Conservation (phyloP, 53 echinoderm and acorn worm genomes). For the Paracentrotus lividus region DNA sequence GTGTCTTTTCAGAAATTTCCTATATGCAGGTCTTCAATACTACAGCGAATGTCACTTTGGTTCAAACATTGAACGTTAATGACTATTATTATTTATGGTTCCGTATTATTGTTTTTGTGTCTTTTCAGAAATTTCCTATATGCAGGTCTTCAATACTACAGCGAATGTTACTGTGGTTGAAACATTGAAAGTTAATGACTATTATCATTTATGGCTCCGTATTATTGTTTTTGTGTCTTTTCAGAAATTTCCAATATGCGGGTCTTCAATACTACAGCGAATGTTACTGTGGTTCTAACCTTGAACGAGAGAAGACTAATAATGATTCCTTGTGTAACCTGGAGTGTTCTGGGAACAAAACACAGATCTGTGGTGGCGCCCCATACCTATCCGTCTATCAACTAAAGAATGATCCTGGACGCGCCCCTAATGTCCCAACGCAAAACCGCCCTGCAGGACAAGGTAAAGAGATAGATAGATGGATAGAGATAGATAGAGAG, state of each 20-base stretch:
- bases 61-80: constrained; percentile 72
- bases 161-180: constrained; percentile 93
- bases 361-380: constrained; percentile 87
- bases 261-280: constrained; percentile 91
- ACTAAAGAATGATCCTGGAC: constrained; percentile 51
- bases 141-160: constrained; percentile 88
- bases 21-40: constrained; percentile 87
- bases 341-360: constrained; percentile 81
- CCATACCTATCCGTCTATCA: constrained; percentile 84
- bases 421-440: background rate
- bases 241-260: constrained; percentile 81
- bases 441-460: constrained; percentile 32
- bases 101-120: no score
- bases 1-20: constrained; percentile 72
- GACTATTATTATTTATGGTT: no score
- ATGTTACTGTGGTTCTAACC: constrained; percentile 87
- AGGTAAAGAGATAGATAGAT: no score
- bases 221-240: background rate
- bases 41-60: constrained; percentile 92
- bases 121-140: constrained; percentile 77
- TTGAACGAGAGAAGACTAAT: constrained; percentile 73
- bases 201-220: no score
- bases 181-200: constrained; percentile 74
- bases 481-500: no score
- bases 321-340: constrained; percentile 79